Percentiles rank a stretch among this genome's conserved stretches.
These are phyloP conservation scores for Dicyrtoma fusca DNA, from an alignment of 2,888 invertebrate genomes.

Conservation along the genomic window DNA sequence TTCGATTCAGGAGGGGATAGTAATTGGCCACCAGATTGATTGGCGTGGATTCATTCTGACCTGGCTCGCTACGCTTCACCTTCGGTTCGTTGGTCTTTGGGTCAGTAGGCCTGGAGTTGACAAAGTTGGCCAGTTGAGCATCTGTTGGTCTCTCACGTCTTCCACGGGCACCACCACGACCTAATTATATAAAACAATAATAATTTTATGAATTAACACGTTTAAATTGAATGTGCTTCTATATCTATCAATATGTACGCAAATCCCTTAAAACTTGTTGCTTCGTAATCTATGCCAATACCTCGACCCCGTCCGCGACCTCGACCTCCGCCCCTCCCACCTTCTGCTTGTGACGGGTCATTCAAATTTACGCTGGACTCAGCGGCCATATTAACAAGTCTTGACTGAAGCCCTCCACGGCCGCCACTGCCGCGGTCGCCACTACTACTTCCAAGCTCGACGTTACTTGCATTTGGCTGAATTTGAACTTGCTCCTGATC, in stretches of 20 bases:
- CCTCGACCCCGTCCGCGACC: background rate
- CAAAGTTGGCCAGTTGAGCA: constrained; percentile 18
- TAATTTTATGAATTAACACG: too few species aligned
- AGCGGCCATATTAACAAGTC: background rate
- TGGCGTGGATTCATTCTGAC: background rate
- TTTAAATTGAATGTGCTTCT: too few species aligned
- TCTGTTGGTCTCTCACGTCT: constrained; percentile 16
- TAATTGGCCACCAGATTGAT: background rate
- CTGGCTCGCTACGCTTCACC: background rate
- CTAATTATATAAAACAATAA: too few species aligned
- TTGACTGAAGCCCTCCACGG: background rate
- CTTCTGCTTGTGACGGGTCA: background rate
- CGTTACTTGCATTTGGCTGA: too few species aligned
- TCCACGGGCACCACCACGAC: constrained; percentile 5
- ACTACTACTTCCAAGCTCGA: too few species aligned
- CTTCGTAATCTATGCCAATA: too few species aligned
- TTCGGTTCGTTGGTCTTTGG: background rate
- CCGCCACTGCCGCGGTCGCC: too few species aligned
- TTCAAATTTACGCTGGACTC: background rate
- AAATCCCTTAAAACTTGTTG: too few species aligned
- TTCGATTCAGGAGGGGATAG: background rate
- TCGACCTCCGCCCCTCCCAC: background rate
- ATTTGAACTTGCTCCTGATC: background rate
- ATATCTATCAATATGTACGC: too few species aligned
- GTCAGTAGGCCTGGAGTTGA: background rate